These are phyloP conservation scores for Pseudopleuronectes americanus DNA, from an alignment of 2,797 vertebrate genomes.

Conservation along the genomic window DNA sequence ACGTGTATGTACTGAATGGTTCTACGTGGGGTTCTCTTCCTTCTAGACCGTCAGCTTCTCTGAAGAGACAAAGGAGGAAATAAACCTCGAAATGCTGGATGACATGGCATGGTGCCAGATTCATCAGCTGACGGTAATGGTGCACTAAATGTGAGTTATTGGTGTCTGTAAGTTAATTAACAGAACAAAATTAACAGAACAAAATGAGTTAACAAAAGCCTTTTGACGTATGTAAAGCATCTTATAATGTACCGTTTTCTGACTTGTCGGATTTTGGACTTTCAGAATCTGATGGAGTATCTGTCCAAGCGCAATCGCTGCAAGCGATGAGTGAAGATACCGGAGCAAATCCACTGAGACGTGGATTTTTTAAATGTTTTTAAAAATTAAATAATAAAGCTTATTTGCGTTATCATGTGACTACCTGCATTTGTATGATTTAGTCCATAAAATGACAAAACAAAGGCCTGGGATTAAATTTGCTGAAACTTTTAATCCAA, in stretches of 20 bases:
- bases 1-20: background rate
- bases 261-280: conserved; percentile 13
- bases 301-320: conserved; percentile 61
- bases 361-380: conserved; percentile 3
- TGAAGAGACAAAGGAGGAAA: conserved; percentile 83
- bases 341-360: background rate
- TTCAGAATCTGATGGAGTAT: conserved; percentile 77
- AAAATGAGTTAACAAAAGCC: no score
- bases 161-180: background rate
- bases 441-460: background rate
- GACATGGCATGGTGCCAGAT: conserved; percentile 86
- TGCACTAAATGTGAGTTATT: background rate
- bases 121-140: conserved; percentile 83
- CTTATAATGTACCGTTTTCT: background rate
- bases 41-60: conserved; percentile 81
- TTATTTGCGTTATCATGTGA: conserved; percentile 5
- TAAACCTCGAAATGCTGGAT: conserved; percentile 84
- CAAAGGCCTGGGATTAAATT: background rate
- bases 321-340: conserved; percentile 10
- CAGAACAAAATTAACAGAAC: background rate
- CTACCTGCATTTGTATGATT: background rate
- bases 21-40: background rate
- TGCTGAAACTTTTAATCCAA: no score
- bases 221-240: background rate
- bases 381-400: conserved; percentile 53